These are phyloP conservation scores for Delia radicum DNA, from an alignment of 1,140 invertebrate species.

Conservation along the genomic window DNA sequence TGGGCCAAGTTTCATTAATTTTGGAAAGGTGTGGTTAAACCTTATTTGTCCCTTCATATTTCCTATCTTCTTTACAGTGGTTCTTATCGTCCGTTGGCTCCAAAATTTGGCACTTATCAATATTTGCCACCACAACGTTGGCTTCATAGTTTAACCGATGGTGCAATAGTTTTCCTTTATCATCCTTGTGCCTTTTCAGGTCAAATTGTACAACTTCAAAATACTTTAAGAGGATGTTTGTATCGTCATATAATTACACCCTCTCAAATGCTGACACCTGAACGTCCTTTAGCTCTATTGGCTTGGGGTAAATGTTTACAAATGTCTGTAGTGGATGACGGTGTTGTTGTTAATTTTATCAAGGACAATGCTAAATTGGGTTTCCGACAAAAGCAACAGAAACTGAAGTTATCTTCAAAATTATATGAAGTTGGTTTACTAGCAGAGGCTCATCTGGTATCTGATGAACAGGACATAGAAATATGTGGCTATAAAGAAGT, in stretches of 20 bases:
- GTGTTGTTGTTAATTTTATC: constrained; percentile 66
- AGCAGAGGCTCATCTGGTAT: constrained; percentile 59
- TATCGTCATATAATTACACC: constrained; percentile 81
- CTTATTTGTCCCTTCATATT: too few species aligned
- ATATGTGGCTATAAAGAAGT: constrained; percentile 57
- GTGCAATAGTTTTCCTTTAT: constrained; percentile 81
- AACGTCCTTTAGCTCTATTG: constrained; percentile 73
- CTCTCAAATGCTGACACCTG: constrained; percentile 62
- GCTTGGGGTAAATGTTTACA: constrained; percentile 74
- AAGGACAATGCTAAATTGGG: constrained; percentile 65
- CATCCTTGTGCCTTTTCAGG: constrained; percentile 79
- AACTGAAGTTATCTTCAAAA: constrained; percentile 57
- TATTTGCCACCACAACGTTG: constrained; percentile 82
- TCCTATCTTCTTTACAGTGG: constrained; percentile 72
- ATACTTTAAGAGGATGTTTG: constrained; percentile 69
- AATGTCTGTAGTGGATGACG: constrained; percentile 70
- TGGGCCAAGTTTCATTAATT: too few species aligned
- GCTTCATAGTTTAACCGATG: constrained; percentile 85
- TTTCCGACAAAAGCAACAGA: constrained; percentile 43
- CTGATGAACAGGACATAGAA: constrained; percentile 57
- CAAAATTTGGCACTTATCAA: constrained; percentile 79
- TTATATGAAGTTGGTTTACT: constrained; percentile 61
- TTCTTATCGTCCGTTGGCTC: constrained; percentile 77
- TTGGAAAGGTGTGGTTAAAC: too few species aligned
- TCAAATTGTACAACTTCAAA: constrained; percentile 66